Conservation (phyloP, 1,140 invertebrate genomes). For the Drosophila sturtevanti region DNA sequence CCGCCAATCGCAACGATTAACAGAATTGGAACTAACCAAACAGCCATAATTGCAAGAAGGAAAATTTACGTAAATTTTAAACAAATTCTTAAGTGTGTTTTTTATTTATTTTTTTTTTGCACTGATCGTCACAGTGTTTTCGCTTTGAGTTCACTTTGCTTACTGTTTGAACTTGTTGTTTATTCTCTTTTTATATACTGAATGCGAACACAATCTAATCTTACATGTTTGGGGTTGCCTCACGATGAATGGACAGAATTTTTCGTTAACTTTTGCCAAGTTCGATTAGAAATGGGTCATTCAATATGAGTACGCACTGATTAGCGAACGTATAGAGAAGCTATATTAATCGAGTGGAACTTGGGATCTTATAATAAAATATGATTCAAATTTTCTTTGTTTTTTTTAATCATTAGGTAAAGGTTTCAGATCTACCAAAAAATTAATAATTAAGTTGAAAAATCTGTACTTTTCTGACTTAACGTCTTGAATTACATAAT, state of each 20-base stretch:
- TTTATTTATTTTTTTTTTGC: no score
- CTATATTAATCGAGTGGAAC: not conserved
- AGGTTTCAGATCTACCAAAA: no score
- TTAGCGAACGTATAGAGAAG: not conserved
- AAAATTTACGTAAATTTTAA: no score
- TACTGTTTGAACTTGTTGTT: not conserved
- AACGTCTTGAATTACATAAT: no score
- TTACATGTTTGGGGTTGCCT: conserved; percentile 2
- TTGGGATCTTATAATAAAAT: no score
- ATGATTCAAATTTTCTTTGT: no score
- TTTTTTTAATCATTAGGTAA: no score
- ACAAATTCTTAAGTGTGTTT: no score
- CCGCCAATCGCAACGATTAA: not conserved
- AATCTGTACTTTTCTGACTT: no score
- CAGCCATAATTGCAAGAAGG: not conserved
- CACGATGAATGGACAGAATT: not conserved
- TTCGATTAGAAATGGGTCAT: not conserved
- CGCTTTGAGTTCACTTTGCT: not conserved
- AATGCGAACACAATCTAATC: not conserved
- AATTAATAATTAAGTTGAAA: no score
- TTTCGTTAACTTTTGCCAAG: not conserved
- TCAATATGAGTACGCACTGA: not conserved
- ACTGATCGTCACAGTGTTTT: not conserved
- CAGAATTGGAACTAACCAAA: conserved; percentile 1
- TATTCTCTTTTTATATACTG: not conserved